phyloP scores from a whole-genome alignment of 2,888 invertebrate genomes.

The Troglohyphantes excavatus region DNA sequence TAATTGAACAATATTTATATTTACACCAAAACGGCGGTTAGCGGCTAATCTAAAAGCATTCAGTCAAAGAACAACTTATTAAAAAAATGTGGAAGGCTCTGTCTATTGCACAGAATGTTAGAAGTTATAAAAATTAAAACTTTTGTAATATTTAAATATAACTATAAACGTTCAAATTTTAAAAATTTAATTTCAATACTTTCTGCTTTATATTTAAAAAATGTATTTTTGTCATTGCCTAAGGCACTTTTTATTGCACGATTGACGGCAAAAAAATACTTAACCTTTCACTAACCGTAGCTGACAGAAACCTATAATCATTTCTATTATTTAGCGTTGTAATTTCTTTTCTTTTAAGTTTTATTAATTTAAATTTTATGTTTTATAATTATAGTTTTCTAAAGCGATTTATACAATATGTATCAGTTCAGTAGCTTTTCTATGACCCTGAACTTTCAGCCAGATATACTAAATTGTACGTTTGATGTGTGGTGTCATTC shows the following conservation, averaged over 20 bases:
- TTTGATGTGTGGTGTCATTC: conserved; percentile 73
- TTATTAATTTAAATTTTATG: conserved; percentile 23
- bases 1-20: conserved; percentile 37
- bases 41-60: conserved; percentile 28
- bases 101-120: neutral
- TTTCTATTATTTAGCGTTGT: conserved; percentile 50
- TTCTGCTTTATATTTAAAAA: neutral
- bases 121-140: neutral
- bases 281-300: conserved; percentile 75
- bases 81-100: neutral
- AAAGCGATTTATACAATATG: neutral
- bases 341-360: conserved; percentile 53
- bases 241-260: conserved; percentile 40
- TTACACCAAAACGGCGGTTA: conserved; percentile 39
- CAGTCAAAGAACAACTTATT: neutral
- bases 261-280: conserved; percentile 49
- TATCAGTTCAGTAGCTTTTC: neutral
- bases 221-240: conserved; percentile 12
- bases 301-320: conserved; percentile 69
- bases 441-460: conserved; percentile 33
- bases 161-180: neutral
- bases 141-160: neutral
- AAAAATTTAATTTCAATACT: neutral
- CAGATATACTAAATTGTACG: conserved; percentile 30
- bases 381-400: neutral